phyloP scores from a whole-genome alignment of 2,113 vertebrate species.

The Trochalopteron elliotii region DNA sequence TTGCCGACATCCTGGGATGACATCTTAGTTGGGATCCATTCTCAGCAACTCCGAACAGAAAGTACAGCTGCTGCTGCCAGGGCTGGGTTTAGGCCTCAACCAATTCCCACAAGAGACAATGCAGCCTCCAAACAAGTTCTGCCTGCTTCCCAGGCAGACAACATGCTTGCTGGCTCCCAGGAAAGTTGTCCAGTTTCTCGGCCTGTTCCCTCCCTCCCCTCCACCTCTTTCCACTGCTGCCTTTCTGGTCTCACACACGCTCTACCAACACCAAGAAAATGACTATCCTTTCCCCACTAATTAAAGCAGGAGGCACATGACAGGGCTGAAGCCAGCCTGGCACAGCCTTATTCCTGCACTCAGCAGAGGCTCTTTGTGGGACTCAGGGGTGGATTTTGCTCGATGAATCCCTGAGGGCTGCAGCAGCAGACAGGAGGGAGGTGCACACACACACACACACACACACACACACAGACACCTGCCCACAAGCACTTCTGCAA shows the following conservation, averaged over 20 bases:
- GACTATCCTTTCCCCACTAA: neutral
- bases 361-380: neutral
- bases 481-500: neutral
- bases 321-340: neutral
- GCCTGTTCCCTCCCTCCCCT: neutral
- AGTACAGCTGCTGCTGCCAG: constrained; percentile 62
- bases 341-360: neutral
- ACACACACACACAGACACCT: neutral
- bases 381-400: accelerated
- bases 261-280: neutral
- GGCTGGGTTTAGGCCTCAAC: constrained; percentile 41
- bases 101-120: constrained; percentile 55
- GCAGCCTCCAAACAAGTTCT: constrained; percentile 32
- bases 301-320: neutral
- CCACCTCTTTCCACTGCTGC: neutral
- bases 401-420: neutral
- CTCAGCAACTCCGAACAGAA: constrained; percentile 41
- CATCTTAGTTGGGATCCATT: constrained; percentile 56
- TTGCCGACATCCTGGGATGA: constrained; percentile 61
- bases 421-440: neutral
- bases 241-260: neutral
- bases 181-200: neutral
- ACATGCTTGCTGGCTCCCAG: neutral
- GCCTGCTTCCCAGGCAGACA: constrained; percentile 4
- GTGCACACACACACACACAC: neutral